Percentiles rank a stretch among this genome's conserved stretches.
These are phyloP conservation scores for Buceros bicornis DNA, from an alignment of 2,797 vertebrate species.

Conservation along the genomic window DNA sequence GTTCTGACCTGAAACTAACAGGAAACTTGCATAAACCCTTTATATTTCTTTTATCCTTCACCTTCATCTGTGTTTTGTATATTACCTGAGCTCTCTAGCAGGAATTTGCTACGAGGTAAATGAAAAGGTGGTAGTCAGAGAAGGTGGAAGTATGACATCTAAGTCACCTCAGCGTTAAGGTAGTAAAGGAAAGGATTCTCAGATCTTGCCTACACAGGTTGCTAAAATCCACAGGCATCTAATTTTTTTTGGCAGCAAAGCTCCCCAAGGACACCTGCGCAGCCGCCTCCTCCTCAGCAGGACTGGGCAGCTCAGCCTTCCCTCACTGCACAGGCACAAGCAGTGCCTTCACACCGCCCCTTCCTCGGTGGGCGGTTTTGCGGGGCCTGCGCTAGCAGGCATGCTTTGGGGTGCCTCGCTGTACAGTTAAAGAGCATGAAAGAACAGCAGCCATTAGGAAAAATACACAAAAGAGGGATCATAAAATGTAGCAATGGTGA, in stretches of 20 bases:
- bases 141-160: background rate
- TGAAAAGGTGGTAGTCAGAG: background rate
- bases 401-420: background rate
- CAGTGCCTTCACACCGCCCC: background rate
- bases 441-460: background rate
- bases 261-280: background rate
- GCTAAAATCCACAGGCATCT: background rate
- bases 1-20: background rate
- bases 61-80: background rate
- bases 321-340: fast-evolving
- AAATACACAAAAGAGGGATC: background rate
- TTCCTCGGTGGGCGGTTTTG: fast-evolving
- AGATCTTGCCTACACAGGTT: background rate
- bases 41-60: background rate
- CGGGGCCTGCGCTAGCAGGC: fast-evolving
- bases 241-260: background rate
- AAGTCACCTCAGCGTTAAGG: background rate
- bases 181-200: background rate
- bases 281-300: background rate
- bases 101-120: background rate
- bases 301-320: background rate
- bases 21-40: background rate
- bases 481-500: background rate
- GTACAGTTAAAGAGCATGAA: background rate
- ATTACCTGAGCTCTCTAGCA: background rate